phyloP scores from a whole-genome alignment of 2,888 invertebrate species.

The Odontomyia ornata region DNA sequence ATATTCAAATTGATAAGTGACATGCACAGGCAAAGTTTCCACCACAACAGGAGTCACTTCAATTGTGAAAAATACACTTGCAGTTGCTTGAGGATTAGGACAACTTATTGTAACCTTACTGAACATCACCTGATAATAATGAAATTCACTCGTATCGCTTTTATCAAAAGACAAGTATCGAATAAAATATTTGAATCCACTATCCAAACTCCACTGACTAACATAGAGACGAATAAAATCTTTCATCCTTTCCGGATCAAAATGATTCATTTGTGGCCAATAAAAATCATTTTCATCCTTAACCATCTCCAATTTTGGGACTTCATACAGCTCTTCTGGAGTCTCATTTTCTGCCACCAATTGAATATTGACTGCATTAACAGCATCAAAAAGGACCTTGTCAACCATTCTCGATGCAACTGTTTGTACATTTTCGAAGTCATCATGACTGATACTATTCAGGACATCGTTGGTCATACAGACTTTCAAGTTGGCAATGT shows the following conservation, averaged over 20 bases:
- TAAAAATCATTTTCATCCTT: constrained; percentile 22
- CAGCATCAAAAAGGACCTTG: constrained; percentile 2
- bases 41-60: constrained; percentile 54
- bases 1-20: constrained; percentile 48
- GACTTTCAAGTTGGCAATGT: constrained; percentile 20
- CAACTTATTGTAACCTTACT: constrained; percentile 63
- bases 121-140: constrained; percentile 61
- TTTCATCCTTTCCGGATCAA: constrained; percentile 52
- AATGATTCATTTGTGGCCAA: constrained; percentile 54
- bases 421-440: constrained; percentile 36
- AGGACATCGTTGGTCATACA: constrained; percentile 44
- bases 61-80: constrained; percentile 63
- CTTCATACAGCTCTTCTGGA: not conserved
- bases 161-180: constrained; percentile 51
- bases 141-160: constrained; percentile 56
- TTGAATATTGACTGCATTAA: not conserved
- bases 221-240: constrained; percentile 53
- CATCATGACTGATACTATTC: constrained; percentile 37
- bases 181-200: constrained; percentile 55
- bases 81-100: constrained; percentile 65
- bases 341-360: not conserved
- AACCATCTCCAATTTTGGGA: not conserved
- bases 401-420: constrained; percentile 14
- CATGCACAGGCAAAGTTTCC: constrained; percentile 35
- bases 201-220: constrained; percentile 53